phyloP scores from a whole-genome alignment of 2,888 invertebrate species.

The Julus scanicus region DNA sequence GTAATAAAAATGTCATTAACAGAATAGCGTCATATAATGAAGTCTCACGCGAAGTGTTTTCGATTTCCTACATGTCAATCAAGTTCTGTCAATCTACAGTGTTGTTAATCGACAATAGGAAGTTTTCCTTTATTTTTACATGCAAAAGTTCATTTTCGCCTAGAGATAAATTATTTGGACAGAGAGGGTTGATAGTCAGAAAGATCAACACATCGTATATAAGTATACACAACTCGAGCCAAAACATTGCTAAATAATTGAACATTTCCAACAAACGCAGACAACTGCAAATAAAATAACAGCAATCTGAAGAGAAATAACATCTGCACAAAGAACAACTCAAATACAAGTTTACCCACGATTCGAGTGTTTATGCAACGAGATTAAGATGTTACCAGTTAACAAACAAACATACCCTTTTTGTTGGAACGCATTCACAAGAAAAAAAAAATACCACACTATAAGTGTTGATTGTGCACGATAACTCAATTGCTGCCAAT shows the following conservation, averaged over 20 bases:
- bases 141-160: neutral
- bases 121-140: neutral
- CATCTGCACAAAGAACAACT: conserved; percentile 21
- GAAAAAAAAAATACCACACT: neutral
- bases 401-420: neutral
- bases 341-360: conserved; percentile 22
- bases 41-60: neutral
- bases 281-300: neutral
- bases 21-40: neutral
- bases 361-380: neutral
- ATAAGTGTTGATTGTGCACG: neutral
- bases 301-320: neutral
- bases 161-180: neutral
- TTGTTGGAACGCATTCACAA: neutral
- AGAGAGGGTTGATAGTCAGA: neutral
- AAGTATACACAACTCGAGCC: neutral
- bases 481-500: neutral
- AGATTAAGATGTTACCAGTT: neutral
- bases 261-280: neutral
- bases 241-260: neutral
- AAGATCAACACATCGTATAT: neutral
- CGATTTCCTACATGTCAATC: neutral
- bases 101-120: neutral
- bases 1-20: neutral
- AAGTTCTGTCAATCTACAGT: too few species aligned